Evolutionary conservation across 2,888 invertebrate genomes (phyloP).

Genomic region (Entomobrya proxima): DNA sequence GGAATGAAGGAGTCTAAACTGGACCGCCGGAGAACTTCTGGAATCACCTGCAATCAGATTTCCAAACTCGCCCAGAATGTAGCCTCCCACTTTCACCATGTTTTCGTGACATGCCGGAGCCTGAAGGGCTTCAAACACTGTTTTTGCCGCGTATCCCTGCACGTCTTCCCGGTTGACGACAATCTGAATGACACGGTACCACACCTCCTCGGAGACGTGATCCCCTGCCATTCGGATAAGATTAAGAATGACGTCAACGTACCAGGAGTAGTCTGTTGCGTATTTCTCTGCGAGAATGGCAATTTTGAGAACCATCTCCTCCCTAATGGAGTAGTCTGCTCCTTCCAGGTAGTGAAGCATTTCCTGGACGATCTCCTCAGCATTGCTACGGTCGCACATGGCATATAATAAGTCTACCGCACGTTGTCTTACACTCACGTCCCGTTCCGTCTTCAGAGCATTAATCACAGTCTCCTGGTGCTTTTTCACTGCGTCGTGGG

Average conservation of each 20-base stretch:
- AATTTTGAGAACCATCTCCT: slow-evolving; percentile 99
- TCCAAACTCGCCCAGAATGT: slow-evolving; percentile 99
- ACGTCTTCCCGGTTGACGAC: slow-evolving; percentile 99
- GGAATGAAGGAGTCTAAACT: slow-evolving; percentile 98
- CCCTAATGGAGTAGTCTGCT: slow-evolving; percentile 99
- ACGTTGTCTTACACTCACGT: slow-evolving; percentile 97
- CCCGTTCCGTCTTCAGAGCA: slow-evolving; percentile 99
- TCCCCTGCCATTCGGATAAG: slow-evolving; percentile 99
- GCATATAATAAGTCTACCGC: slow-evolving; percentile 99
- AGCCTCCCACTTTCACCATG: slow-evolving; percentile 99
- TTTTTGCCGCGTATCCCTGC: slow-evolving; percentile 98
- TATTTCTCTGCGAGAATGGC: slow-evolving; percentile 99
- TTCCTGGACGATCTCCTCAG: slow-evolving; percentile 99
- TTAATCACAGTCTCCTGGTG: slow-evolving; percentile 99
- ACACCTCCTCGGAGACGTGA: slow-evolving; percentile 94
- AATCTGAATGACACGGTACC: slow-evolving; percentile 99
- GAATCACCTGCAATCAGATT: slow-evolving; percentile 99
- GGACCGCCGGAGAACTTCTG: slow-evolving; percentile 96
- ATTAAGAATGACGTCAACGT: slow-evolving; percentile 96
- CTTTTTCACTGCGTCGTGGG: slow-evolving; percentile 99
- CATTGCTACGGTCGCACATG: slow-evolving; percentile 99
- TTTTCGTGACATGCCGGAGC: slow-evolving; percentile 99
- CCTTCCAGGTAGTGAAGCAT: slow-evolving; percentile 99
- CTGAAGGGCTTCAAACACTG: slow-evolving; percentile 98
- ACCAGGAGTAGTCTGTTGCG: slow-evolving; percentile 99